Evolutionary conservation across 2,113 vertebrate species (phyloP), one percentile per base, ranked within the genome.

Genomic region (Chamaea fasciata): DNA sequence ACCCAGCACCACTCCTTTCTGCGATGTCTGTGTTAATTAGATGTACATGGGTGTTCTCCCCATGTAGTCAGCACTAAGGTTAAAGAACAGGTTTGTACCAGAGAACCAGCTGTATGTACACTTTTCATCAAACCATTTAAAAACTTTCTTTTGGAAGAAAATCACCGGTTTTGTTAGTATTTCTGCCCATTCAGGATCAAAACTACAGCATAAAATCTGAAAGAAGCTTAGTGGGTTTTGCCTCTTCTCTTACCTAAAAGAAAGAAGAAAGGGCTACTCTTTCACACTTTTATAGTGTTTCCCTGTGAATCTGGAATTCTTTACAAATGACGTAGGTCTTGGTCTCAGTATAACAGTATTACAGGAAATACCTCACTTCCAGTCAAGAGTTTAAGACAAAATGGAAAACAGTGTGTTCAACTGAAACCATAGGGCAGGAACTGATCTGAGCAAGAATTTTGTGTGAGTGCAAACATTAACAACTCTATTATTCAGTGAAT

Each of bases 301-400:
- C 65, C 44, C 47, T 44, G 44, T 28, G 28, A 83, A 71, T 44
- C 44, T 89, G 65, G 49, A 87, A 84, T 35, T 63, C 46, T 84
- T 89, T 60, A 68, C 41, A 87, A 81, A 39, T 63, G 18, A 89
- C 1, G 2, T 49, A 59, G 50, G 13, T 56, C 52, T 84, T 87
- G 70, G 35, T 84, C 62, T 89, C 47, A 65, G 0, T 52, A 44
- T 79, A 89, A 60, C 19, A 74, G 27, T 28, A n/a, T 75, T 92
- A 91, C 77, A 94, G 70, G 49, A 96, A 93, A 76, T 92, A 33
- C 41, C 73, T 94, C 69, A n/a, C 27, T 86, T 76, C 42, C 80
- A 89, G 47, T 78, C 47, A 89, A 52, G 47, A 89, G 33, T 81
- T 89, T 75, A 57, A 78, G 77, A 65, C 20, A 79, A 91, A 92